Conservation (phyloP, 2,113 vertebrate species). For the Brachypodius melanocephalos region DNA sequence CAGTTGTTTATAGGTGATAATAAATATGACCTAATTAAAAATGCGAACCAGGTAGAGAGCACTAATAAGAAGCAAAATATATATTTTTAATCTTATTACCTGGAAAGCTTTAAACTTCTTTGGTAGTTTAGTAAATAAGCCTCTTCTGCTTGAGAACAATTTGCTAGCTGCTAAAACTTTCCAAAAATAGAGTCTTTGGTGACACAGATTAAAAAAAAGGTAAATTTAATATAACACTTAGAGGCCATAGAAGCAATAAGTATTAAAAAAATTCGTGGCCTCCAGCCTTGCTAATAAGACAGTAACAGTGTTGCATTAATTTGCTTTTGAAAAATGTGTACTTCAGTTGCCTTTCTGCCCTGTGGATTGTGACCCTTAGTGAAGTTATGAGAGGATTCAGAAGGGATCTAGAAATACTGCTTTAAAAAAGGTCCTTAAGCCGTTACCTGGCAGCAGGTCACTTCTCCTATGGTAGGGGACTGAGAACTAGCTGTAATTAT, state of each 20-base stretch:
- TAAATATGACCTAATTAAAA: background rate
- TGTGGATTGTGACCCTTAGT: background rate
- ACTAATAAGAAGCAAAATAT: background rate
- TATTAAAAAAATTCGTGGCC: background rate
- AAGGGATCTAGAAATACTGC: background rate
- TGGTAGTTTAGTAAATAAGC: background rate
- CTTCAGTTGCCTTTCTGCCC: background rate
- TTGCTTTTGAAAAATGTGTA: background rate
- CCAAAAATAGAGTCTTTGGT: background rate
- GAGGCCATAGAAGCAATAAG: background rate
- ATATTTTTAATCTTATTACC: background rate
- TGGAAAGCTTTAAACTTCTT: background rate
- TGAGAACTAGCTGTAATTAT: background rate
- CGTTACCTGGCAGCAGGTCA: background rate
- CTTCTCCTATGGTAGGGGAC: background rate
- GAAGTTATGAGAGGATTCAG: background rate
- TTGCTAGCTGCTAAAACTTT: background rate
- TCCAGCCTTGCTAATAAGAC: background rate
- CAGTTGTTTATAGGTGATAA: background rate
- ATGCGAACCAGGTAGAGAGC: background rate
- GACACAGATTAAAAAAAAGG: background rate
- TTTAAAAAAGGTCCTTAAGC: background rate
- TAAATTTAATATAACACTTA: background rate
- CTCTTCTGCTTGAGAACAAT: background rate
- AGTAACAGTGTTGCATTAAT: background rate